phyloP scores from a whole-genome alignment of 2,888 invertebrate genomes.

The Campoplex capitator region DNA sequence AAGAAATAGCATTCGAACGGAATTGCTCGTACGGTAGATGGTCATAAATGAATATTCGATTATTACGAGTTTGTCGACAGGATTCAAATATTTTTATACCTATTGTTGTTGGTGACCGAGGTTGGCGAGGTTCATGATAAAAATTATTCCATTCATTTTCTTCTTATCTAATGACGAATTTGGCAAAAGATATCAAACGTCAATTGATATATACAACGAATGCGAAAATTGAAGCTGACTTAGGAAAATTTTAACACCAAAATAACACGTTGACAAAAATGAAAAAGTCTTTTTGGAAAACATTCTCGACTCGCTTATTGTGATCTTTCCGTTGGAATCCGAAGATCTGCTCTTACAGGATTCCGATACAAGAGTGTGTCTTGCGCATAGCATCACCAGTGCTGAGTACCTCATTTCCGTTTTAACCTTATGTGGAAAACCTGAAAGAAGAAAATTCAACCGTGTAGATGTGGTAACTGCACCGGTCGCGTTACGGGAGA shows the following conservation, averaged over 20 bases:
- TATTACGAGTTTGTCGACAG: neutral
- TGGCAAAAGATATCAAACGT: neutral
- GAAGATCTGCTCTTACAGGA: conserved; percentile 17
- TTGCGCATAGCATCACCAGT: conserved; percentile 18
- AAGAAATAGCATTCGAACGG: neutral
- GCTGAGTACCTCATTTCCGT: conserved; percentile 29
- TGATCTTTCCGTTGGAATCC: conserved; percentile 27
- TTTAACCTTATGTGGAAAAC: conserved; percentile 27
- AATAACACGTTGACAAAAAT: conserved; percentile 16
- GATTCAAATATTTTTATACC: neutral
- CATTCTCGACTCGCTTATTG: neutral
- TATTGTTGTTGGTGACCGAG: neutral
- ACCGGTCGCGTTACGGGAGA: neutral
- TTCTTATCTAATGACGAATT: neutral
- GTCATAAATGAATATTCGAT: neutral
- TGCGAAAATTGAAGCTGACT: conserved; percentile 8
- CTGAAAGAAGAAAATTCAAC: conserved; percentile 24
- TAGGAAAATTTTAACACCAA: conserved; percentile 14
- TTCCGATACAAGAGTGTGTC: neutral
- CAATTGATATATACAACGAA: neutral
- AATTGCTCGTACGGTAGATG: neutral
- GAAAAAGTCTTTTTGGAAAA: conserved; percentile 15
- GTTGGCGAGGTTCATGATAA: neutral
- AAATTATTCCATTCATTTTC: neutral
- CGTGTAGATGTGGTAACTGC: neutral